Evolutionary conservation across 2,888 invertebrate species (phyloP), one percentile per base, ranked within the genome.

Genomic region (Venusia cambrica): DNA sequence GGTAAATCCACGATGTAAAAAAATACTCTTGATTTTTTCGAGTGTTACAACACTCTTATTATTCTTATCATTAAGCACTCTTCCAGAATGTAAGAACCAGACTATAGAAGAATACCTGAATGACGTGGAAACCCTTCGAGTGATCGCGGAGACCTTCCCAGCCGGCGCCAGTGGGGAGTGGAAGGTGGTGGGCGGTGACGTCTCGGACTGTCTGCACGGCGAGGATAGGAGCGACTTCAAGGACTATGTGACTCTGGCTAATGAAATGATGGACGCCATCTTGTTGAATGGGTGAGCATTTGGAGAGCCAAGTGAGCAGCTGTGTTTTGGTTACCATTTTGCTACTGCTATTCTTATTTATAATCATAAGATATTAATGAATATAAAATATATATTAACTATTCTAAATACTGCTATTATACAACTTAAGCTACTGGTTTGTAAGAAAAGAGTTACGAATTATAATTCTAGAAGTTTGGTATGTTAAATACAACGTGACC

Each of bases 261-360:
- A 87, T 43, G 83, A 89, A 42, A 75, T 90, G 48, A 87, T 92
- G 58, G 88, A 91, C 11, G 92, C 92, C 1, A 81, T 93, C 22
- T 88, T 94, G 21, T 90, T 94, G 84, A 92, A 93, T 65, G 92
- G 93, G 95, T 95, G 74, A 89, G 65, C n/a, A 14, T 1, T 18
- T 18, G 3, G 6, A 7, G 8, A 18, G 1, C 5, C 3, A 14
- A 5, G 8, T 5, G n/a, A n/a, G n/a, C n/a, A n/a, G n/a, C n/a
- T n/a, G n/a, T n/a, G n/a, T n/a, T n/a, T n/a, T n/a, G n/a, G n/a
- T n/a, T n/a, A n/a, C n/a, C n/a, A n/a, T n/a, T n/a, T n/a, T n/a
- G n/a, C n/a, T n/a, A n/a, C n/a, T n/a, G n/a, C n/a, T n/a, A n/a
- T n/a, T n/a, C n/a, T n/a, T n/a, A n/a, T n/a, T n/a, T n/a, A n/a